Base-by-base conservation (phyloP, 2,888 invertebrate genomes). In the Netelia fuscicornis region DNA sequence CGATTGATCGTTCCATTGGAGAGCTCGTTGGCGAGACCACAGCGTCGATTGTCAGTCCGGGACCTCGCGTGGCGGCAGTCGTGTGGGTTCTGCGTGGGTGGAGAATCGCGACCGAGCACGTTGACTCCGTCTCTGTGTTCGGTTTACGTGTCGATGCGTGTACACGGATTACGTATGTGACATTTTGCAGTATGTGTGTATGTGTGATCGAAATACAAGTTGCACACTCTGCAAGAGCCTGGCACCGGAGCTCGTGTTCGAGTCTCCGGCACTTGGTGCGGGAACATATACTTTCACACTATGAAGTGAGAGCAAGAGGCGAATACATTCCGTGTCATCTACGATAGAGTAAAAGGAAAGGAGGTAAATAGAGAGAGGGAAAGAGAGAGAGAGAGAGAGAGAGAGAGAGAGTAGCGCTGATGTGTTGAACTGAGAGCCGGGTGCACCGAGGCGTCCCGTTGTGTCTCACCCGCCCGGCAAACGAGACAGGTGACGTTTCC, bases 401-500 rank as follows among this genome's bases (percentile, higher is more conserved):
- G 44, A 13, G 56, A 23, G 17, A 54, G 44, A 37, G n/a, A 52
- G 37, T 37, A 37, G 68, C 60, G 58, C 17, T 44, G 72, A 37
- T 65, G 23, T 42, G 72, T 56, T 67, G 23, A 74, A 52, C 17
- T 25, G 30, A 13, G 30, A 65, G 76, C 56, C 70, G 79, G 65
- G 65, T 68, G 77, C 72, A 65, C 68, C 65, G 72, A 74, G 81
- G 68, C 72, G 70, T 84, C 77, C 77, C 84, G 81, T 67, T 71
- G 81, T 78, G 77, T 78, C 71, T 79, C 79, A 82, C 67, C 79
- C 79, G 67, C 72, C 65, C 13, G 67, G 72, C 77, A 83, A 82
- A 85, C 76, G 82, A 85, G 85, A 82, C 82, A 74, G 80, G 82
- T 80, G 82, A 85, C 85, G 84, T 81, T 81, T 81, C 78, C 81